Conservation (phyloP, 2,797 vertebrate genomes). For the Fratercula arctica region DNA sequence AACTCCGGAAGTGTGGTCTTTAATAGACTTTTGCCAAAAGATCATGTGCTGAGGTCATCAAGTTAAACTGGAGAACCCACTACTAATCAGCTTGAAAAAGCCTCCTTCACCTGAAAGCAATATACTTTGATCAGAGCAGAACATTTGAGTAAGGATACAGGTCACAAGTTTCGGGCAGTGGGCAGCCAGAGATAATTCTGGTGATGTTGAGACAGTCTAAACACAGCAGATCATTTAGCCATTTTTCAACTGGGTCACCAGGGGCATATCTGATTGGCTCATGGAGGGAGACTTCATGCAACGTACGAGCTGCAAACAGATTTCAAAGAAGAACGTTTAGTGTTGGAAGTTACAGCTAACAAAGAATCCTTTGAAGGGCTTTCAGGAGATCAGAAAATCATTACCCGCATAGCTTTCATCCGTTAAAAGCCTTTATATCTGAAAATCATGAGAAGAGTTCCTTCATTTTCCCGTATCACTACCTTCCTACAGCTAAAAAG, state of each 20-base stretch:
- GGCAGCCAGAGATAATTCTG: slow-evolving; percentile 92
- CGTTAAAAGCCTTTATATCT: not conserved
- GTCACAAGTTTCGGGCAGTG: slow-evolving; percentile 90
- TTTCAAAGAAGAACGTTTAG: not conserved
- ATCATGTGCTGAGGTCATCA: accelerated
- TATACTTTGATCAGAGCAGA: not conserved
- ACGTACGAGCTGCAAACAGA: slow-evolving; percentile 79
- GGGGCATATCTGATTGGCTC: slow-evolving; percentile 95
- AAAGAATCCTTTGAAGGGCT: not conserved
- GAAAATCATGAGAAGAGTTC: not conserved
- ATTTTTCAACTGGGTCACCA: slow-evolving; percentile 93
- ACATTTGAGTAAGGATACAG: slow-evolving; percentile 86
- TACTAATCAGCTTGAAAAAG: not conserved
- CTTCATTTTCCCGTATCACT: not conserved
- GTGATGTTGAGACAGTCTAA: slow-evolving; percentile 94
- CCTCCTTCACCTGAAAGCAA: not conserved
- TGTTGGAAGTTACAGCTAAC: not conserved
- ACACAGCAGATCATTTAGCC: slow-evolving; percentile 94
- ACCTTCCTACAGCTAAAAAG: not conserved
- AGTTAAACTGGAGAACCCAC: not conserved
- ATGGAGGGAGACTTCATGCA: slow-evolving; percentile 94
- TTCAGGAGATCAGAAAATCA: not conserved
- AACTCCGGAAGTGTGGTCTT: not conserved
- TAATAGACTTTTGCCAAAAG: not conserved
- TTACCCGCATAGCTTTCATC: not conserved